Base-by-base conservation (phyloP, 2,113 vertebrate species). In the Morone saxatilis region DNA sequence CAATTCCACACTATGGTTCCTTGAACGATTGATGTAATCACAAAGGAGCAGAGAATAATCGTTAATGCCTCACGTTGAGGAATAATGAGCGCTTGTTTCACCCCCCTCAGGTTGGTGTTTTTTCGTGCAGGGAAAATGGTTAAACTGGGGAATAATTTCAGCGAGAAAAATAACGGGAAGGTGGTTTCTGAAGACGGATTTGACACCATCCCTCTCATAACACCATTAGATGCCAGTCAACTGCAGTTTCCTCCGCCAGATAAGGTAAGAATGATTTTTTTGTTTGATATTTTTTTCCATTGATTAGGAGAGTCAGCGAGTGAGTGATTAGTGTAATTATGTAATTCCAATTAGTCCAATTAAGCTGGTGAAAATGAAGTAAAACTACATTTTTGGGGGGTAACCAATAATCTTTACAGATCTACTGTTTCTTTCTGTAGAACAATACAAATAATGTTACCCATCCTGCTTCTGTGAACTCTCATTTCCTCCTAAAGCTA, bases 151-250 rank as follows among this genome's bases (percentile, higher is more conserved):
- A 97, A 96, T 92, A 97, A 97, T 97, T 97, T 98, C 91, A 96
- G 96, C 75, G 97, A 98, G 87, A 99, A 99, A 93, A 96, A 94
- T 87, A 94, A 86, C 77, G 91, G 94, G 84, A 97, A 97, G 95
- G 94, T 91, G 68, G 95, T 95, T 88, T 86, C 95, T 75, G 98
- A 98, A 94, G 98, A 98, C 93, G 98, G 97, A 70, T 98, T 98
- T 89, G 97, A 99, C 94, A 98, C 97, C 94, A 98, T 98, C 92
- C 98, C 98, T 63, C 91, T 99, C 81, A 98, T 99, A 92, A 97
- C 97, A 83, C 98, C 98, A 68, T 92, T 99, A 92, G 98, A 98
- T 91, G 97, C 97, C 94, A 97, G 96, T 88, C 97, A 98, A 91
- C 96, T 99, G 90, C 97, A 99, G 94, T 97, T 98, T 88, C 97